phyloP scores from a whole-genome alignment of 1,140 invertebrate species.

The Caligus rogercresseyi region DNA sequence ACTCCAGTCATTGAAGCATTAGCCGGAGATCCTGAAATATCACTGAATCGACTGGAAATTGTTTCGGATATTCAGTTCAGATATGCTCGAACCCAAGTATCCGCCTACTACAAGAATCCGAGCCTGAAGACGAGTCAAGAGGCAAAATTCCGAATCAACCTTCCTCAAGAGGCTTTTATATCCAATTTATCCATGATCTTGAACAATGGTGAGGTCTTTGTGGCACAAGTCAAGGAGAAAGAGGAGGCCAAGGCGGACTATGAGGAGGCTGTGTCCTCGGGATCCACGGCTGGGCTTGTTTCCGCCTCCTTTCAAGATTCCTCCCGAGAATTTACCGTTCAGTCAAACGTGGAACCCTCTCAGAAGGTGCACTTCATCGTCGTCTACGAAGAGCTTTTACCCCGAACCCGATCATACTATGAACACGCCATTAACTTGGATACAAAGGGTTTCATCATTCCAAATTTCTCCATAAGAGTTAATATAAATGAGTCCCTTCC shows the following conservation, averaged over 20 bases:
- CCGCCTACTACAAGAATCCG: constrained; percentile 9
- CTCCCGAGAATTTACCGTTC: background rate
- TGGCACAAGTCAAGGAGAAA: constrained; percentile 5
- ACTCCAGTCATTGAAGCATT: too few relatives aligned
- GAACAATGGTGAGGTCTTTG: background rate
- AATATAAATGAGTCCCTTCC: constrained; percentile 15
- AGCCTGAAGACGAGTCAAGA: background rate
- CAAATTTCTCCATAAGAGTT: constrained; percentile 1
- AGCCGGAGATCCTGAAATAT: too few relatives aligned
- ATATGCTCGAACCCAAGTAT: constrained; percentile 12
- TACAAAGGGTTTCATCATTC: background rate
- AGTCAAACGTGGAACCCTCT: constrained; percentile 9
- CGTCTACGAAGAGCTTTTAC: constrained; percentile 22
- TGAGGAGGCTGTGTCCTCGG: background rate
- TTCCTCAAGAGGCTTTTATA: constrained; percentile 10
- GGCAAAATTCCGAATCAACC: background rate
- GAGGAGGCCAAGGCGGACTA: background rate
- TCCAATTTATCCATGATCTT: constrained; percentile 8
- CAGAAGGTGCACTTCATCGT: constrained; percentile 21
- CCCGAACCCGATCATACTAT: constrained; percentile 17
- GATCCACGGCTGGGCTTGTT: background rate
- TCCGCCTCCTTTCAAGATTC: background rate
- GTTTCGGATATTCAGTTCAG: constrained; percentile 13
- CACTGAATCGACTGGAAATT: background rate
- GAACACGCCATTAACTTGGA: constrained; percentile 14